phyloP scores from a whole-genome alignment of 1,140 invertebrate genomes.

The Ridgeia piscesae region DNA sequence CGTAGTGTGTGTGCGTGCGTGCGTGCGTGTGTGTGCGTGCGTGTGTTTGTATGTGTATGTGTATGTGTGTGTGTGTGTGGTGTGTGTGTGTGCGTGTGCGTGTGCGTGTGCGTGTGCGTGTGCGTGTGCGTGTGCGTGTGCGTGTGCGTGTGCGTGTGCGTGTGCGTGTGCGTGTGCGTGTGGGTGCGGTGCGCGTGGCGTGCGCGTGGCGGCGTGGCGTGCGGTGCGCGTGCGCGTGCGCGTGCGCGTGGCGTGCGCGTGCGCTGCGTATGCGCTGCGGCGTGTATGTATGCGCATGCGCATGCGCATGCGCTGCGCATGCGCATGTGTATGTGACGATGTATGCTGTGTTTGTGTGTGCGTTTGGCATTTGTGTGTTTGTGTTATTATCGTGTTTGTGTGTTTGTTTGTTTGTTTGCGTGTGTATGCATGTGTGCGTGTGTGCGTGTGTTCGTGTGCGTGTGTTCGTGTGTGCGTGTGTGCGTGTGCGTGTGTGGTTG shows the following conservation, averaged over 20 bases:
- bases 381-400: neutral
- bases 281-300: too few relatives aligned
- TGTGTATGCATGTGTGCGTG: too few relatives aligned
- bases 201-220: too few relatives aligned
- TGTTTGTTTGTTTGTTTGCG: too few relatives aligned
- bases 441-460: too few relatives aligned
- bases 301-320: neutral
- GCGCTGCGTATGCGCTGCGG: neutral
- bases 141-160: neutral
- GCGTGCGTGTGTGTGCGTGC: neutral
- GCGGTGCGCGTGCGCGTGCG: neutral
- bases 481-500: too few relatives aligned
- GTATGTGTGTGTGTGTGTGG: neutral
- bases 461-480: too few relatives aligned
- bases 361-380: neutral
- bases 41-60: neutral
- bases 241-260: neutral
- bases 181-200: too few relatives aligned
- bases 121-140: neutral
- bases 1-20: neutral
- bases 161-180: neutral
- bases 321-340: neutral
- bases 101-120: neutral
- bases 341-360: neutral
- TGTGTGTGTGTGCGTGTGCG: neutral